These are phyloP conservation scores for Bos indicus DNA, from an alignment of 2,113 vertebrate genomes.

Conservation along the genomic window DNA sequence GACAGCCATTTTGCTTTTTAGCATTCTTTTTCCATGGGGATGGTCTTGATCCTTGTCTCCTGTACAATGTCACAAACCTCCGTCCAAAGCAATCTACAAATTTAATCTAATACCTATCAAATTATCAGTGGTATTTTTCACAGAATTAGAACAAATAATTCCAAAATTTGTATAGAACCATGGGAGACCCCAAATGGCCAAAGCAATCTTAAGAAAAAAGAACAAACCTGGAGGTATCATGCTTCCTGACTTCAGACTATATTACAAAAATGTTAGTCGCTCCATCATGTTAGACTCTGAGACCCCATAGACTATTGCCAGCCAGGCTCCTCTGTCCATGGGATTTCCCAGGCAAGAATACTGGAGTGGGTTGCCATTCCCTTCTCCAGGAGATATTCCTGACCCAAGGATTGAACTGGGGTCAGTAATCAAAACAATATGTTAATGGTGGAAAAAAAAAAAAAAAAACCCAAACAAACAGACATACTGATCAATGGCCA, in stretches of 20 bases:
- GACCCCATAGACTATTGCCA: accelerated
- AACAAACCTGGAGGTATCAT: background rate
- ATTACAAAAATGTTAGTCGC: background rate
- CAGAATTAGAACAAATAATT: background rate
- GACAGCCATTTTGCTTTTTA: no score
- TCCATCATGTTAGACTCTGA: accelerated
- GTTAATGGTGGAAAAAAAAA: background rate
- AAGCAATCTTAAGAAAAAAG: background rate
- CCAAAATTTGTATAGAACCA: background rate
- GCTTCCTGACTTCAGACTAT: background rate
- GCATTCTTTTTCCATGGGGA: no score
- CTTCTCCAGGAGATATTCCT: background rate
- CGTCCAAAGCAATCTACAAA: background rate
- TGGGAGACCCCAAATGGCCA: background rate
- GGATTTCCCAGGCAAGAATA: background rate
- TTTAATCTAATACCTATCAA: background rate
- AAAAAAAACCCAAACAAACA: background rate
- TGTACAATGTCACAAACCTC: no score
- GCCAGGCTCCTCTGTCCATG: background rate
- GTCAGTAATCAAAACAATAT: background rate
- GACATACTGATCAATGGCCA: background rate
- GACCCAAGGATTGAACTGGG: background rate
- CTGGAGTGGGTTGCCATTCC: background rate
- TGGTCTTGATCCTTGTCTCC: no score
- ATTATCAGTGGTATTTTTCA: background rate